phyloP scores from a whole-genome alignment of 2,797 vertebrate genomes.

The Pantherophis alleghaniensis region DNA sequence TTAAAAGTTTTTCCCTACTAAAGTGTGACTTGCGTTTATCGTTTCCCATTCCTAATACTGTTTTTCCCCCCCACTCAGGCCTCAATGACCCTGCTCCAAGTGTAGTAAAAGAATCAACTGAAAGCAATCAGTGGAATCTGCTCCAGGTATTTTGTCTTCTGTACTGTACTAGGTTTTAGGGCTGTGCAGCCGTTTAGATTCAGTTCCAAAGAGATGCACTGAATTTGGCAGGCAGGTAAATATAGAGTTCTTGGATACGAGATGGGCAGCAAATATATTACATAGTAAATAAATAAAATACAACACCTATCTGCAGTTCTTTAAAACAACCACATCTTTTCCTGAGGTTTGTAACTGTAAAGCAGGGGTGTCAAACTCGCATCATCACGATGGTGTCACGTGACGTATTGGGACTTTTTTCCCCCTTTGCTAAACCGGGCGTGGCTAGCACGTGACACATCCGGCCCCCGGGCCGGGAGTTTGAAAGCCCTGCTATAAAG shows the following conservation, averaged over 20 bases:
- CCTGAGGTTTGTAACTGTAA: background rate
- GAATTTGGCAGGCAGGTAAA: background rate
- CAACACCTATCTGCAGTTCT: background rate
- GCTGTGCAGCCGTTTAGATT: background rate
- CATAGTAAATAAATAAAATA: background rate
- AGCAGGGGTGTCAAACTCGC: background rate
- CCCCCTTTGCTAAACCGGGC: too few species aligned
- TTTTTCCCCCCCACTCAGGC: constrained; percentile 68
- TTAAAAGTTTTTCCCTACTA: background rate
- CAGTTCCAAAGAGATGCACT: background rate
- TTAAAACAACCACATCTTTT: background rate
- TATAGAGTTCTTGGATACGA: background rate
- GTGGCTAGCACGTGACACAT: too few species aligned
- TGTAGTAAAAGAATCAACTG: constrained; percentile 63
- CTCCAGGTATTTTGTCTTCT: constrained; percentile 73
- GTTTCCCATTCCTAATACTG: background rate
- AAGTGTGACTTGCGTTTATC: background rate
- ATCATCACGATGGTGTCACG: too few species aligned
- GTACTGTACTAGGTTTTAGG: background rate
- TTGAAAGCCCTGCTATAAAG: background rate
- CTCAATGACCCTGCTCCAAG: constrained; percentile 75
- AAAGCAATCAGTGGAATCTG: constrained; percentile 71
- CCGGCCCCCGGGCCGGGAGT: too few species aligned
- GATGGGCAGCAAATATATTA: background rate
- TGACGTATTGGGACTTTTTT: too few species aligned